Evolutionary conservation across 23 tunicate species (phyloP).

Genomic region (Styela plicata): DNA sequence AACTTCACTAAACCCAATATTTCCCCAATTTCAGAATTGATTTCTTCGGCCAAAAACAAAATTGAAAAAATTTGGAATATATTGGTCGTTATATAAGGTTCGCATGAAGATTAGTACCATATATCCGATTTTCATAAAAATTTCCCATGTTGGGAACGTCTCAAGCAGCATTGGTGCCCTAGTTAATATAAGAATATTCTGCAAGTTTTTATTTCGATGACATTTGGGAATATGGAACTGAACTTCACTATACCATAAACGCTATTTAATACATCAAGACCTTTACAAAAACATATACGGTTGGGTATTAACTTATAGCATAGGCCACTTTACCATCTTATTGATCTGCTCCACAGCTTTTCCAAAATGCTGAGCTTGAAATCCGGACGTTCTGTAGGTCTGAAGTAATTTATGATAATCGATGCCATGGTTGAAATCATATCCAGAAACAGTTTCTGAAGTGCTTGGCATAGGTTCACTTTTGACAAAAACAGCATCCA

Average conservation of each 20-base stretch:
- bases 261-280: neutral
- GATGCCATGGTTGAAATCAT: conserved; percentile 91
- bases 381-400: conserved; percentile 58
- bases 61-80: too few species aligned
- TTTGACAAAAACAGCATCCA: conserved; percentile 57
- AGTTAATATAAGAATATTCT: too few species aligned
- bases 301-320: neutral
- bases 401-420: conserved; percentile 64
- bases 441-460: conserved; percentile 58
- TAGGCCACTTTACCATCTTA: conserved; percentile 49
- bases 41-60: too few species aligned
- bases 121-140: too few species aligned
- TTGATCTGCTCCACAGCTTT: conserved; percentile 70
- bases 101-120: too few species aligned
- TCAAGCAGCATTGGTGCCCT: too few species aligned
- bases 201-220: too few species aligned
- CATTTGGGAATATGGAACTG: neutral
- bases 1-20: too few species aligned
- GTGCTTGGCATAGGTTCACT: conserved; percentile 61
- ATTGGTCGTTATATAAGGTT: too few species aligned
- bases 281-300: neutral
- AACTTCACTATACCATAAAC: neutral
- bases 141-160: too few species aligned
- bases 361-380: conserved; percentile 88
- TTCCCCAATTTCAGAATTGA: too few species aligned